Percentiles rank a stretch among this genome's conserved stretches.
Conservation (phyloP, 2,113 vertebrate genomes). For the Macrotus californicus region DNA sequence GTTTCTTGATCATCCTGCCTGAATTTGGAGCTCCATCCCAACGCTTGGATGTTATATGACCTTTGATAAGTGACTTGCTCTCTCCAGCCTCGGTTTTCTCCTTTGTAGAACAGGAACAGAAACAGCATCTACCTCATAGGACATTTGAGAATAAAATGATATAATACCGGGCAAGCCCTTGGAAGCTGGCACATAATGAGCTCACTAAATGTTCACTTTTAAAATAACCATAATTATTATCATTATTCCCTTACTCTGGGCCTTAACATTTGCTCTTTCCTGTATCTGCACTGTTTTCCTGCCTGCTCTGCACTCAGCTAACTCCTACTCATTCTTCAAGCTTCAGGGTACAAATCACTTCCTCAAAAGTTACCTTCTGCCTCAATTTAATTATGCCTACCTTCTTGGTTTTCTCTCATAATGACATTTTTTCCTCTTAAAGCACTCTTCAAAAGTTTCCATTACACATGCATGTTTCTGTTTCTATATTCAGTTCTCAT, state of each 20-base stretch:
- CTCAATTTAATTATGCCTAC: neutral
- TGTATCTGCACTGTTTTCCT: neutral
- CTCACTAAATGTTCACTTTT: neutral
- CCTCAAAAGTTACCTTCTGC: neutral
- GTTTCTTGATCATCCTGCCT: neutral
- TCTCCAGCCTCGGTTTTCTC: neutral
- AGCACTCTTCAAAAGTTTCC: neutral
- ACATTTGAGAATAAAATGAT: neutral
- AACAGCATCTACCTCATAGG: neutral
- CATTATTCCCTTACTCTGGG: neutral
- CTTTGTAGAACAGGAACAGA: neutral
- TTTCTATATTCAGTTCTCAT: neutral
- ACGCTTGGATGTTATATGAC: neutral
- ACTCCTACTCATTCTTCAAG: neutral
- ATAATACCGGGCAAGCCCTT: neutral
- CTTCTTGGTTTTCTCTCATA: neutral
- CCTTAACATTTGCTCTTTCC: neutral
- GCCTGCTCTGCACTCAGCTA: neutral
- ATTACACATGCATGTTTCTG: neutral
- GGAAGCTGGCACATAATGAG: neutral
- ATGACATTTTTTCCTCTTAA: neutral
- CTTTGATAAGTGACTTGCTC: neutral
- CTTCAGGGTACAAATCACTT: neutral
- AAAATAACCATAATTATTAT: neutral
- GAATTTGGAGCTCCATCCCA: neutral